phyloP scores from a whole-genome alignment of 2,113 vertebrate genomes.

The Hirundichthys speculiger region DNA sequence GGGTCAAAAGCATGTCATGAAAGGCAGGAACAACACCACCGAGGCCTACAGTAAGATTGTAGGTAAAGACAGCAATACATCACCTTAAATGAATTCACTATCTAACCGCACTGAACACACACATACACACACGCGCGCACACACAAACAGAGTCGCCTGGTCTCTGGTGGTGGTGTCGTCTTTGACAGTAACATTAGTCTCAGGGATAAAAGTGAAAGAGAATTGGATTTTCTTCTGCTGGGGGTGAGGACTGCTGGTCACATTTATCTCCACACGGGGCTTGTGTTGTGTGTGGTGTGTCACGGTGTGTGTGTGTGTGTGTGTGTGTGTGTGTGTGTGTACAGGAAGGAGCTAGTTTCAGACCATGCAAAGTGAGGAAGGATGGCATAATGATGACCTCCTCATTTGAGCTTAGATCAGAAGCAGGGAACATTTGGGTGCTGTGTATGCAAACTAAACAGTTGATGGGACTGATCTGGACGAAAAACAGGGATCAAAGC shows the following conservation, averaged over 20 bases:
- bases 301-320: conserved; percentile 30
- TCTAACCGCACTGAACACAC: conserved; percentile 74
- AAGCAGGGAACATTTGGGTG: conserved; percentile 14
- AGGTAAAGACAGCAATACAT: conserved; percentile 82
- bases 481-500: conserved; percentile 20
- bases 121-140: conserved; percentile 51
- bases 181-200: conserved; percentile 85
- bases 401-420: conserved; percentile 57
- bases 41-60: conserved; percentile 72
- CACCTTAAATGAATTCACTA: conserved; percentile 86
- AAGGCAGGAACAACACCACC: conserved; percentile 68
- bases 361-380: conserved; percentile 31
- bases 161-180: conserved; percentile 76
- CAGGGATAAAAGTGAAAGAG: conserved; percentile 81
- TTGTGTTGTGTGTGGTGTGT: conserved; percentile 50
- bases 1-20: conserved; percentile 56
- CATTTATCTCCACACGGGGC: conserved; percentile 74
- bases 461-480: conserved; percentile 39
- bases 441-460: conserved; percentile 42
- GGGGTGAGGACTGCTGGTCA: conserved; percentile 76
- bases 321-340: conserved; percentile 23
- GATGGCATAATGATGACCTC: conserved; percentile 36
- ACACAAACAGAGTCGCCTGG: conserved; percentile 51
- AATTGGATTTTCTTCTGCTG: conserved; percentile 80
- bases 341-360: conserved; percentile 26